A percentile compares a stretch with the other conserved stretches of the same genome.
Conservation (phyloP, 2,888 invertebrate genomes). For the Ischnura elegans region DNA sequence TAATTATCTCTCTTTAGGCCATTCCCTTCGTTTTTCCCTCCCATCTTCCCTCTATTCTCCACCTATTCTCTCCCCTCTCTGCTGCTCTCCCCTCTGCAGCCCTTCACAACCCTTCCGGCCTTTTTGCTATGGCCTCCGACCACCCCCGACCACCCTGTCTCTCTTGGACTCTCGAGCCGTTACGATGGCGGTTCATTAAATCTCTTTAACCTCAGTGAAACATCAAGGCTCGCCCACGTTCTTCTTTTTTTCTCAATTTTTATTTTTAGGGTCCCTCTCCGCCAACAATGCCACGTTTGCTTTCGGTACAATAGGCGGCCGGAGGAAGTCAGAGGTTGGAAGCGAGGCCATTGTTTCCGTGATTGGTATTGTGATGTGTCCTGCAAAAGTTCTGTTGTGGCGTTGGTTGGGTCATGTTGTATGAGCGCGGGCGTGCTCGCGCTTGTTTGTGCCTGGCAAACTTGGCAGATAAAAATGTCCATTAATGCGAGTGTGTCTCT, state of each 20-base stretch:
- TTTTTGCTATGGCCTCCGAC: neutral
- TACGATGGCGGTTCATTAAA: constrained; percentile 61
- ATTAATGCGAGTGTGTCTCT: constrained; percentile 28
- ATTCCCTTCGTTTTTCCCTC: neutral
- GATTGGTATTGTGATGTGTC: constrained; percentile 62
- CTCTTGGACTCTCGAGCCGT: constrained; percentile 55
- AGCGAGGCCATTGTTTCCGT: constrained; percentile 36
- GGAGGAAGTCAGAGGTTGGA: constrained; percentile 52
- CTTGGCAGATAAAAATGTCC: constrained; percentile 50
- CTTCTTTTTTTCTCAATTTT: neutral
- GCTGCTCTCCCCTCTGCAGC: neutral
- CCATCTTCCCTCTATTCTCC: neutral
- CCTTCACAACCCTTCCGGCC: constrained; percentile 31
- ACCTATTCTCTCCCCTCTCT: neutral
- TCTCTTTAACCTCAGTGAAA: constrained; percentile 62
- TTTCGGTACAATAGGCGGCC: constrained; percentile 51
- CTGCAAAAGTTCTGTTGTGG: constrained; percentile 46
- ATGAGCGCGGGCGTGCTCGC: neutral
- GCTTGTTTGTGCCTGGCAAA: constrained; percentile 24
- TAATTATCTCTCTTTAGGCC: neutral
- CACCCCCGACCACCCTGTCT: neutral
- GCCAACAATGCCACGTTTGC: constrained; percentile 39
- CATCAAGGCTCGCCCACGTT: constrained; percentile 19
- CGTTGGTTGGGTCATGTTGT: constrained; percentile 56
- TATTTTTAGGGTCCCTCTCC: constrained; percentile 11